Evolutionary conservation across 2,113 vertebrate genomes (phyloP), one percentile per base, ranked within the genome.

Genomic region (Girardinichthys multiradiatus): DNA sequence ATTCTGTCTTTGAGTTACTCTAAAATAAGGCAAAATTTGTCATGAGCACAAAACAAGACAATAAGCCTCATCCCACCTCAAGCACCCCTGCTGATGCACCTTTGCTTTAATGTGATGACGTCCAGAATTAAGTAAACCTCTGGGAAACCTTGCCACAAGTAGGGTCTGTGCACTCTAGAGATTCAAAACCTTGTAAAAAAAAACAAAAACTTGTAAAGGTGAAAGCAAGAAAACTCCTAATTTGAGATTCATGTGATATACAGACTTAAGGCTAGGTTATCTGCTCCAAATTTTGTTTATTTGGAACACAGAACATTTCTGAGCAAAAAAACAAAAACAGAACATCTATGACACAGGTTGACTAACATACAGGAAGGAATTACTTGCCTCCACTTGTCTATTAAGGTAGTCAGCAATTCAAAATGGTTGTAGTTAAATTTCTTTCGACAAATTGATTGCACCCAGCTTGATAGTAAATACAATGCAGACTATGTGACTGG

Each of bases 141-240:
- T 76, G 77, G 82, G 86, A 86, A 89, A 84, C 75, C 64, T 67
- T 75, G 68, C 77, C 77, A 48, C 51, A n/a, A 81, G 37, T 63
- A 57, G 10, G 59, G 62, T 67, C 48, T 76, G 57, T 66, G 70
- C 79, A 69, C 51, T 73, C 37, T 17, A 42, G 37, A 10, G 37
- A 68, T 72, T 70, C 63, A 77, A 4, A 45, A 65, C 30, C 17
- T 60, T 62, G 39, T 72, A 27, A n/a, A 33, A 64, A 33, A 62
- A 74, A 73, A 76, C 7, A 64, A 26, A 30, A 6, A 66, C 37
- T 68, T 72, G 33, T 60, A 57, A 63, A 80, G 65, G 67, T 17
- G n/a, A 59, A 70, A 72, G 72, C 14, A 21, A 68, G 31, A 26
- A n/a, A 68, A 39, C 72, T 84, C 75, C 82, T 75, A 72, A 73